Base-by-base conservation (phyloP, 1,140 invertebrate genomes). In the Adelges cooleyi region DNA sequence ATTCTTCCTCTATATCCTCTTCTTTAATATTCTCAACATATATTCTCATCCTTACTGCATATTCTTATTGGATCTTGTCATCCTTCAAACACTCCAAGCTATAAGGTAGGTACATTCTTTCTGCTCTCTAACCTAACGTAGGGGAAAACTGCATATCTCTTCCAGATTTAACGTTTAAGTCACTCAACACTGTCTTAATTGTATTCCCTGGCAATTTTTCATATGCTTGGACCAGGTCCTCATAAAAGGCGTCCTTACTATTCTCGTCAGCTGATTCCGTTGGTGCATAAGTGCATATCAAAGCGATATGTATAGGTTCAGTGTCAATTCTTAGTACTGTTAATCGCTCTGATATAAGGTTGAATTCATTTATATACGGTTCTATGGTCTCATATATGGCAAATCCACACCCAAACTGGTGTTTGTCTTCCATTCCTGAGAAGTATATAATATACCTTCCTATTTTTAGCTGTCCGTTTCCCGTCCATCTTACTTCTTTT, bases 191-290 rank as follows among this genome's bases (percentile, higher is more conserved):
- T 13, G 68, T 59, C 49, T 59, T n/a, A n/a, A n/a, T n/a, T 44
- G 68, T 59, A 51, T 56, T 38, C 15, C 4, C 44, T n/a, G 68
- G 67, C 27, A 68, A 42, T 29, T 49, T 49, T 27, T 59, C 22
- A 20, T 46, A 22, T 3, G 17, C 22, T 23, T 66, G 38, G 50
- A 66, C 62, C 17, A 68, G 44, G 11, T 23, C 15, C 9, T 62
- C 62, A 49, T 67, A 69, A 48, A 69, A 69, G n/a, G 11, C 17
- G 49, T 69, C 54, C 25, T 69, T 69, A 13, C 9, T 50, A n/a
- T 66, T 29, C 13, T 69, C 67, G 33, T 68, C 69, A 13, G 65
- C 50, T 23, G 66, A 56, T 38, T 65, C 65, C 40, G 46, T 48
- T 68, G n/a, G 65, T 20, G 69, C 65, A 56, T 68, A 65, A 0